These are phyloP conservation scores for Hemithea aestivaria DNA, from an alignment of 2,888 invertebrate genomes.

Conservation along the genomic window DNA sequence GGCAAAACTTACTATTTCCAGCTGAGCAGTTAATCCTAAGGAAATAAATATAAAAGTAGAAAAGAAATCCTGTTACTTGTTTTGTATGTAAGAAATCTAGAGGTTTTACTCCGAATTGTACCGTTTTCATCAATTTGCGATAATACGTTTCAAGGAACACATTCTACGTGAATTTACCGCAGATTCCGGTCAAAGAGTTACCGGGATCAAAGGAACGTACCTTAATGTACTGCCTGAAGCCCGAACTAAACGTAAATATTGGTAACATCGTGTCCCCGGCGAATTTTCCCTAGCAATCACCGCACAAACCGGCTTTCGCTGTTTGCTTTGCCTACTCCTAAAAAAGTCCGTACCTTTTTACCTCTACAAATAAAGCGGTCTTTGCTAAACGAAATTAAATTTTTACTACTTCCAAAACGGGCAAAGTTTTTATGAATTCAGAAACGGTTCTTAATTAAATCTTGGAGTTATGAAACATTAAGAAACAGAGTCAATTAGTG, in stretches of 20 bases:
- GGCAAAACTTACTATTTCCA: too few species aligned
- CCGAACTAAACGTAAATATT: conserved; percentile 45
- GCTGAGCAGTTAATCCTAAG: too few species aligned
- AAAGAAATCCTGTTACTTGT: too few species aligned
- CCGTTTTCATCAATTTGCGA: conserved; percentile 18
- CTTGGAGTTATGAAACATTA: conserved; percentile 30
- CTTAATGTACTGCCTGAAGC: conserved; percentile 37
- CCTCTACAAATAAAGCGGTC: conserved; percentile 18
- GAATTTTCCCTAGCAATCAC: conserved; percentile 30
- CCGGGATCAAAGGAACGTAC: conserved; percentile 41
- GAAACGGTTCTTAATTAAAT: conserved; percentile 19
- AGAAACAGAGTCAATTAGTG: conserved; percentile 39
- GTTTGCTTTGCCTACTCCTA: conserved; percentile 12
- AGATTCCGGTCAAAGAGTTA: conserved; percentile 48
- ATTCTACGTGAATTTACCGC: conserved; percentile 46
- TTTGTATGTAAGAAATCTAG: background rate
- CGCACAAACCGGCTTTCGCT: conserved; percentile 18
- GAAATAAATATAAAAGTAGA: too few species aligned
- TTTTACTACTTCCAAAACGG: conserved; percentile 19
- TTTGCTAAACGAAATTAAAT: conserved; percentile 23
- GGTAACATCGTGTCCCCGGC: conserved; percentile 31
- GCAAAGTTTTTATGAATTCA: conserved; percentile 22
- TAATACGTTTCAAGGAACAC: conserved; percentile 40
- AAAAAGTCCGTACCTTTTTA: conserved; percentile 16
- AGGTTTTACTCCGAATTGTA: conserved; percentile 3